Evolutionary conservation across 2,797 vertebrate genomes (phyloP).

Genomic region (Melanogrammus aeglefinus): DNA sequence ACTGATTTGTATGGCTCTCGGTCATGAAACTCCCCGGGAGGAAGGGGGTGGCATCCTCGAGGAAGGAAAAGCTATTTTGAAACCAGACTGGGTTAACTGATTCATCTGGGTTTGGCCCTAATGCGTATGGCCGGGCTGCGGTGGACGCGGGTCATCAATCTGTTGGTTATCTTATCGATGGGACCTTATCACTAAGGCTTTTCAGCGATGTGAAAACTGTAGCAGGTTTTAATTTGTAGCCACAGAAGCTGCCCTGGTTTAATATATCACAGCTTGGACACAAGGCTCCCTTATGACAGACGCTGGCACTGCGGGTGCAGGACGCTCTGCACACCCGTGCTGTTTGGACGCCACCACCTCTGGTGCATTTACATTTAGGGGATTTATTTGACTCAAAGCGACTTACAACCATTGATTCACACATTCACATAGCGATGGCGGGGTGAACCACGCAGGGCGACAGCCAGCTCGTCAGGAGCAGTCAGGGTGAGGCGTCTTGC

Average conservation of each 20-base stretch:
- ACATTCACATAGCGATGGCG: no score
- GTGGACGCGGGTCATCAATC: neutral
- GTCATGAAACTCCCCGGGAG: neutral
- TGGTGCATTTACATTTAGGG: no score
- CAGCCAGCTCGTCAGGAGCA: no score
- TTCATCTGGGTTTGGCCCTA: neutral
- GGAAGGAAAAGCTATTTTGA: no score
- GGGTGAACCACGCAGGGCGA: no score
- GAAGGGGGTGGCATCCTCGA: no score
- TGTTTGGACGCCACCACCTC: neutral
- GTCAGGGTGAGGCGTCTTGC: no score
- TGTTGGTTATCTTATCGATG: neutral
- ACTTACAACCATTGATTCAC: no score
- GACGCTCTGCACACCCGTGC: slow-evolving; percentile 11
- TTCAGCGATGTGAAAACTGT: neutral
- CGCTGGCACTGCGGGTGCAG: slow-evolving; percentile 21
- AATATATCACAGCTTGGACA: slow-evolving; percentile 17
- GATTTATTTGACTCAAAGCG: no score
- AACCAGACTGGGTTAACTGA: neutral
- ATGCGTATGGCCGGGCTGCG: neutral
- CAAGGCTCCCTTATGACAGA: neutral
- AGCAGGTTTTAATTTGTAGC: neutral
- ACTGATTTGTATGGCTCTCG: neutral
- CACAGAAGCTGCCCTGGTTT: slow-evolving; percentile 22
- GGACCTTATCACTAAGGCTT: neutral